Base-by-base conservation (phyloP, 2,888 invertebrate genomes). In the Papilio elwesi region DNA sequence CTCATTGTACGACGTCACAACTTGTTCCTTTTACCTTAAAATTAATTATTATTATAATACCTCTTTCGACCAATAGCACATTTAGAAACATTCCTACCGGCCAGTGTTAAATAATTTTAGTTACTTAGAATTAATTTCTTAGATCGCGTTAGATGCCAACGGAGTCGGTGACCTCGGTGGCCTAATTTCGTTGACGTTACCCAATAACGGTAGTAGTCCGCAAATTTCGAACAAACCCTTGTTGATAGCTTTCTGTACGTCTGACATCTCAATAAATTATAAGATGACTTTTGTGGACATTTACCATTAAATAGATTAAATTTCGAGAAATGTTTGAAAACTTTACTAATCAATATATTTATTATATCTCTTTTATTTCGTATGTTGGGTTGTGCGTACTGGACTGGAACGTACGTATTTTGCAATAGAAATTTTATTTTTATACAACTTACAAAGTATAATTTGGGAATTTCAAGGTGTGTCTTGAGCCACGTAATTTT, bases 1-100 rank as follows among this genome's bases (percentile, higher is more conserved):
- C 71, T 77, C 76, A 38, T 81, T 80, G 80, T 79, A 82, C 84
- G 83, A 85, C 84, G 86, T 87, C 88, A 85, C 77, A 43, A 71
- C 52, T 47, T 53, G 72, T 68, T 69, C 69, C 73, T 72, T 11
- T 74, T 75, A 52, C 68, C 71, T 70, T 71, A 69, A 70, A 74
- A 78, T 64, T 70, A 51, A 70, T 75, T 74, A 59, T 71, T 72
- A 70, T 47, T 59, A 62, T 75, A 73, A 36, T 2, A 57, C 26
- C 57, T 38, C 43, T 43, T 43, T 9, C 43, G 8, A 38, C 38
- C 57, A 38, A 13, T 13, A 36, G 36, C 13, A 57, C 7, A 13
- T 13, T 57, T 13, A 13, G 9, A 55, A 57, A n/a, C 38, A 26
- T 55, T 55, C 26, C 26, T 16, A 57, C 57, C 9, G 57, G 13